Conservation (phyloP, 2,888 invertebrate genomes). For the Plagodis dolabraria region DNA sequence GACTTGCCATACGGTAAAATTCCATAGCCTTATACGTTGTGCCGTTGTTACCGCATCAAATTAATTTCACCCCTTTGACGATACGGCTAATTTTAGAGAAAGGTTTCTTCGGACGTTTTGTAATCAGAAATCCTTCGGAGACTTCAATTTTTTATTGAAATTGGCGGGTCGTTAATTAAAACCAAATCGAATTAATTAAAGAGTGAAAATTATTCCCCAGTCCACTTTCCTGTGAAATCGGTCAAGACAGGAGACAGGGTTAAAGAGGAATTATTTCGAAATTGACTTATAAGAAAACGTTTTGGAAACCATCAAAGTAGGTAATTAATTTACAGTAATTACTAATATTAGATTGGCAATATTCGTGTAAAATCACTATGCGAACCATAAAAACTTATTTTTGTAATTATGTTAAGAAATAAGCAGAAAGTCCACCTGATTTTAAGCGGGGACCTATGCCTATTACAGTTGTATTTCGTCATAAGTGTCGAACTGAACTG, state of each 20-base stretch:
- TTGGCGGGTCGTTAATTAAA: slow-evolving; percentile 80
- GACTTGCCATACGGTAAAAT: slow-evolving; percentile 16
- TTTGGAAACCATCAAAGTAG: no score
- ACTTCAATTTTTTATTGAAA: slow-evolving; percentile 74
- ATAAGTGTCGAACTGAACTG: no score
- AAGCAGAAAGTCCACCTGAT: no score
- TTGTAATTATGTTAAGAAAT: no score
- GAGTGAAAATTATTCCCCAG: slow-evolving; percentile 69
- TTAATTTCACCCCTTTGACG: slow-evolving; percentile 29
- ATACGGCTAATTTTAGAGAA: slow-evolving; percentile 38
- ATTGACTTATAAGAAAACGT: neutral
- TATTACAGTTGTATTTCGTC: no score
- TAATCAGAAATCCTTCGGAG: slow-evolving; percentile 75
- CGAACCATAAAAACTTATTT: no score
- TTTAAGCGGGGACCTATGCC: no score
- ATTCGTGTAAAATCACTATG: no score
- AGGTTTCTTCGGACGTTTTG: slow-evolving; percentile 49
- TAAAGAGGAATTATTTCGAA: slow-evolving; percentile 1
- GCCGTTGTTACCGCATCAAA: slow-evolving; percentile 14
- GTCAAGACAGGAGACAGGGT: slow-evolving; percentile 41
- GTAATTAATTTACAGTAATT: no score
- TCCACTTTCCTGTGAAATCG: slow-evolving; percentile 48
- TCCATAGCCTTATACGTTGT: slow-evolving; percentile 14
- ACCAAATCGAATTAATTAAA: slow-evolving; percentile 79
- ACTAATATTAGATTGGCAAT: no score